Evolutionary conservation across 2,888 invertebrate species (phyloP).

Genomic region (Molorchus minor): DNA sequence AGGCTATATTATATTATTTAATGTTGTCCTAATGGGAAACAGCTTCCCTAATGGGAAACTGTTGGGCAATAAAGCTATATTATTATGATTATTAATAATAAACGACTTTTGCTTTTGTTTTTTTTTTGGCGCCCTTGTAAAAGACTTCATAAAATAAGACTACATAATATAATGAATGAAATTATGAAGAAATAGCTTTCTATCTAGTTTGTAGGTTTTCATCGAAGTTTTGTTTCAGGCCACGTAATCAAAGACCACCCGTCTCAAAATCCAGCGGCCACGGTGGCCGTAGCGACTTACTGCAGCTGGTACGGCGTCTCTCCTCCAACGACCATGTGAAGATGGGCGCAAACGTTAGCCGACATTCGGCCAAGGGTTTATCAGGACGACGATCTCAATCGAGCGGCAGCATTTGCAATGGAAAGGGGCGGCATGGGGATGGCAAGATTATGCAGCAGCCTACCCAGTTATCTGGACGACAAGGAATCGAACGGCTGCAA

Average conservation of each 20-base stretch:
- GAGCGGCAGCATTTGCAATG: slow-evolving; percentile 78
- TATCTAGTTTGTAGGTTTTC: no score
- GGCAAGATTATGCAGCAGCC: slow-evolving; percentile 66
- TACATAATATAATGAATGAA: no score
- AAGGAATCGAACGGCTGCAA: slow-evolving; percentile 63
- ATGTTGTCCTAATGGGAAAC: no score
- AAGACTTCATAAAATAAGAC: no score
- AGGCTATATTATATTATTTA: no score
- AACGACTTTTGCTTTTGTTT: no score
- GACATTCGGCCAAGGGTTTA: slow-evolving; percentile 77
- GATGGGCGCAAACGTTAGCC: slow-evolving; percentile 84
- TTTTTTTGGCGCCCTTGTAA: no score
- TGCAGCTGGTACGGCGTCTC: slow-evolving; percentile 57
- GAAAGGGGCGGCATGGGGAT: slow-evolving; percentile 51
- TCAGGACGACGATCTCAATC: slow-evolving; percentile 78
- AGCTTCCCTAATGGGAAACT: no score
- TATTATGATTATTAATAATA: no score
- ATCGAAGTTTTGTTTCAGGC: slow-evolving; percentile 47
- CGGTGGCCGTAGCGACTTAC: slow-evolving; percentile 64
- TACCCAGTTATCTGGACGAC: slow-evolving; percentile 75
- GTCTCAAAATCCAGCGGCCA: slow-evolving; percentile 35
- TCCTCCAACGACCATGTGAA: slow-evolving; percentile 64
- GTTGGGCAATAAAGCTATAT: no score
- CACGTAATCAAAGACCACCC: slow-evolving; percentile 46
- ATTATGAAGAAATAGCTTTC: no score